These are phyloP conservation scores for Leuctra nigra DNA, from an alignment of 2,888 invertebrate genomes.

Conservation along the genomic window DNA sequence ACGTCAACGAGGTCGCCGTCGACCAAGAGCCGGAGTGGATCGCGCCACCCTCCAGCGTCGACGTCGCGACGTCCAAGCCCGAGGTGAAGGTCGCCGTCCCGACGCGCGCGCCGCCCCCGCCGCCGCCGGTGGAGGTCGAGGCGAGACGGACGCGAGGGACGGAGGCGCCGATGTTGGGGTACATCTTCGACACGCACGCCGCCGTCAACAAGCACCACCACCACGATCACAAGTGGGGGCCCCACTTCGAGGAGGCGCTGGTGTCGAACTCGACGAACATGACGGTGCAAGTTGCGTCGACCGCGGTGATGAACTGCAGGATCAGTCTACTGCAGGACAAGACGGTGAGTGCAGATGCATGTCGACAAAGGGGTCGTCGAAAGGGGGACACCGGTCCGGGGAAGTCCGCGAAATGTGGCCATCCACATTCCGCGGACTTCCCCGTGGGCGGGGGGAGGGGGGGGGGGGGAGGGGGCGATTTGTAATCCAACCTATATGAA, in stretches of 20 bases:
- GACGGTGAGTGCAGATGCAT: slow-evolving; percentile 60
- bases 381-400: no score
- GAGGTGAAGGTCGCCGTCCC: background rate
- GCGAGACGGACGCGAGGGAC: slow-evolving; percentile 34
- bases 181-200: slow-evolving; percentile 64
- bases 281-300: slow-evolving; percentile 66
- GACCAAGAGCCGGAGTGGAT: no score
- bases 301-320: slow-evolving; percentile 64
- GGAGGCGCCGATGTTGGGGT: slow-evolving; percentile 65
- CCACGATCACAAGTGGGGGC: slow-evolving; percentile 56
- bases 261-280: slow-evolving; percentile 57
- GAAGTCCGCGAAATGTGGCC: no score
- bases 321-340: slow-evolving; percentile 68
- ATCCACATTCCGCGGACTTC: no score
- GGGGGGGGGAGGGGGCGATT: no score
- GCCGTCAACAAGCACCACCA: slow-evolving; percentile 66
- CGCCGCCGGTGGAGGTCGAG: no score
- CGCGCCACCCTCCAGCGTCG: background rate
- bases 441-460: background rate
- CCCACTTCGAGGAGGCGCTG: slow-evolving; percentile 55
- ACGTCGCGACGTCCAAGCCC: background rate
- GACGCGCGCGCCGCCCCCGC: slow-evolving; percentile 2
- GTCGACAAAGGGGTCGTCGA: no score
- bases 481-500: no score
- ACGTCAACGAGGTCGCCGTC: no score